Evolutionary conservation across 2,113 vertebrate species (phyloP).

Genomic region (Pardalotus punctatus): DNA sequence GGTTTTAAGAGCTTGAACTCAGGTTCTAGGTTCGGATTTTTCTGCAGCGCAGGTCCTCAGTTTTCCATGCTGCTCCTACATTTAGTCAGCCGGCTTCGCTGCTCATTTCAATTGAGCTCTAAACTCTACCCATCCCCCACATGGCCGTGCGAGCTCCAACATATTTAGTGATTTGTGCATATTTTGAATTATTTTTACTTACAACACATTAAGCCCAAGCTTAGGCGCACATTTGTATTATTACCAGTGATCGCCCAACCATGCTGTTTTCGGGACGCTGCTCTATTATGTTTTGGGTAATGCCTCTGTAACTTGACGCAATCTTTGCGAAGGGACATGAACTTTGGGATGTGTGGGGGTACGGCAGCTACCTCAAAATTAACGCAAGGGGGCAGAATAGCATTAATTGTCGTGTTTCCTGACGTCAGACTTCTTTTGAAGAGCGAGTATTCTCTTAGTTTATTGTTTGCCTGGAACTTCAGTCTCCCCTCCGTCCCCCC

Average conservation of each 20-base stretch:
- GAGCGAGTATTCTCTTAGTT: neutral
- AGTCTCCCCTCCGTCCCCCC: rapidly evolving
- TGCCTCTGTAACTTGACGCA: neutral
- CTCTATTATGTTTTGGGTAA: neutral
- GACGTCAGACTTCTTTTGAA: conserved; percentile 30
- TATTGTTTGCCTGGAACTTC: neutral
- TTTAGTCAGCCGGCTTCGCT: neutral
- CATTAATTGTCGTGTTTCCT: conserved; percentile 42
- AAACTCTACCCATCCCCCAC: neutral
- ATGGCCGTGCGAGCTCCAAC: neutral
- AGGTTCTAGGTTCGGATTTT: neutral
- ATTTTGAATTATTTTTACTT: neutral
- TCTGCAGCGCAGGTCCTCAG: neutral
- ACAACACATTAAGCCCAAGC: neutral
- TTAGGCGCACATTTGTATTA: neutral
- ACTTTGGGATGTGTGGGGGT: neutral
- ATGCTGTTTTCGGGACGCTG: neutral
- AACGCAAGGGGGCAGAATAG: conserved; percentile 46
- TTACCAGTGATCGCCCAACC: neutral
- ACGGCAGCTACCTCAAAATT: neutral
- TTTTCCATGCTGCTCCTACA: neutral
- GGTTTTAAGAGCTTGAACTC: neutral
- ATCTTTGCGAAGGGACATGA: neutral
- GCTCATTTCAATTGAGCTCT: neutral
- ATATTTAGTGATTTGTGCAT: neutral